Evolutionary conservation across 2,888 invertebrate species (phyloP).

Genomic region (Quadroppia sp.): DNA sequence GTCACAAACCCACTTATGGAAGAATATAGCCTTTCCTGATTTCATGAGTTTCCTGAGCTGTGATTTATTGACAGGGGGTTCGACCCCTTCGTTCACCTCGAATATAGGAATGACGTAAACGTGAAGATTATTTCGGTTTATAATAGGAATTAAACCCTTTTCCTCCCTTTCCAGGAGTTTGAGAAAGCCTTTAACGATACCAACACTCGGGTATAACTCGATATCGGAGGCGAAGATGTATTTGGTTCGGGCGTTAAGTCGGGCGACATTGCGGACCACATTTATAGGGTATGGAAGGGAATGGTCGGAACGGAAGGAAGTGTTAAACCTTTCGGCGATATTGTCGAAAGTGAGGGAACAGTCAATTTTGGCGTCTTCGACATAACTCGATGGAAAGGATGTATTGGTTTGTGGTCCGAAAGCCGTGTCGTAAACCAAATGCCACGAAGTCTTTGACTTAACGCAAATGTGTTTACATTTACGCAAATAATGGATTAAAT

Average conservation of each 20-base stretch:
- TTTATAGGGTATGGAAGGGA: slow-evolving; percentile 54
- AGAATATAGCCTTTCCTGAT: slow-evolving; percentile 70
- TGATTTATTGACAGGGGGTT: slow-evolving; percentile 61
- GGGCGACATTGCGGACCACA: slow-evolving; percentile 48
- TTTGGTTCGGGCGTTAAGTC: slow-evolving; percentile 46
- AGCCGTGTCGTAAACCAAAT: slow-evolving; percentile 79
- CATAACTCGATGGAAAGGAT: slow-evolving; percentile 31
- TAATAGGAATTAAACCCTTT: slow-evolving; percentile 17
- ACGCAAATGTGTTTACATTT: slow-evolving; percentile 69
- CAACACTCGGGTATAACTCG: slow-evolving; percentile 48
- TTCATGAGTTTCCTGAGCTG: slow-evolving; percentile 65
- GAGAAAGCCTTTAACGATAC: slow-evolving; percentile 46
- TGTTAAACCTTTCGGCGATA: slow-evolving; percentile 27
- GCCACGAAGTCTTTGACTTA: slow-evolving; percentile 76
- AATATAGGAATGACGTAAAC: slow-evolving; percentile 85
- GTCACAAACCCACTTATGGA: slow-evolving; percentile 84
- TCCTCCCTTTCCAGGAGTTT: slow-evolving; percentile 40
- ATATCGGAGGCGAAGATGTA: slow-evolving; percentile 49
- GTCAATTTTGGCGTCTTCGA: slow-evolving; percentile 31
- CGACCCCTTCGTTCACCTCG: slow-evolving; percentile 61
- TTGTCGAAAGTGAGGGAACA: slow-evolving; percentile 35
- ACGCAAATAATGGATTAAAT: slow-evolving; percentile 73
- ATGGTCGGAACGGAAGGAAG: slow-evolving; percentile 54
- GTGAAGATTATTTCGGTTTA: slow-evolving; percentile 56
- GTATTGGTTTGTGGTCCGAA: slow-evolving; percentile 55